These are phyloP conservation scores for Sinhomidia bicolor DNA, from an alignment of 2,888 invertebrate species.

Conservation along the genomic window DNA sequence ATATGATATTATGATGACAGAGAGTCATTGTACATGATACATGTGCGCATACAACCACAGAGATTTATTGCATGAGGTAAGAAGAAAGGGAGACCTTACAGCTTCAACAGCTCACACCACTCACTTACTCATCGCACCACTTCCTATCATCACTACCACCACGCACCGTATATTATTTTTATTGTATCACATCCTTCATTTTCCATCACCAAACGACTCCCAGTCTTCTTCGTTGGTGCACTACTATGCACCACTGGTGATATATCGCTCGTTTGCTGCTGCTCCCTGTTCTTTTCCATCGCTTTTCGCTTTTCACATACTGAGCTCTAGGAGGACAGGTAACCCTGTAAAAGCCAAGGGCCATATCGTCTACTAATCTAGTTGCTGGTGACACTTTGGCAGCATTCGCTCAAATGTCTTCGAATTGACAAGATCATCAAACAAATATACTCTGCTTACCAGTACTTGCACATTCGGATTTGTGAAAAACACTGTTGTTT, in stretches of 20 bases:
- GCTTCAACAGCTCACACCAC: conserved; percentile 21
- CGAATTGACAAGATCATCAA: conserved; percentile 44
- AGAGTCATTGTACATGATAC: not conserved
- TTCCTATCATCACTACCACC: conserved; percentile 13
- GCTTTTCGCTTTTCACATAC: not conserved
- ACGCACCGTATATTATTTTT: no score
- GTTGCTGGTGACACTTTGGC: conserved; percentile 64
- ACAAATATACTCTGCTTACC: conserved; percentile 5
- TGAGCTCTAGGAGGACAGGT: conserved; percentile 20
- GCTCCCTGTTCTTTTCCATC: conserved; percentile 31
- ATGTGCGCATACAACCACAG: not conserved
- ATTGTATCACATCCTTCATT: conserved; percentile 48
- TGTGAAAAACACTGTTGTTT: not conserved
- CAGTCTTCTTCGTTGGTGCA: conserved; percentile 31
- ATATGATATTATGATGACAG: conserved; percentile 9
- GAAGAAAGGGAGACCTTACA: conserved; percentile 52
- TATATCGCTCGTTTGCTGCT: not conserved
- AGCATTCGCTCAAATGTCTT: conserved; percentile 57
- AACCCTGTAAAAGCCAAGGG: conserved; percentile 49
- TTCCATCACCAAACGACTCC: conserved; percentile 59
- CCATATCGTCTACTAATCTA: conserved; percentile 52
- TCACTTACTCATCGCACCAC: conserved; percentile 49
- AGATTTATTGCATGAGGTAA: conserved; percentile 38
- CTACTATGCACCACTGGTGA: not conserved
- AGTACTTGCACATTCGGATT: no score